Conservation (phyloP, 2,113 vertebrate genomes). For the Otolemur garnettii region DNA sequence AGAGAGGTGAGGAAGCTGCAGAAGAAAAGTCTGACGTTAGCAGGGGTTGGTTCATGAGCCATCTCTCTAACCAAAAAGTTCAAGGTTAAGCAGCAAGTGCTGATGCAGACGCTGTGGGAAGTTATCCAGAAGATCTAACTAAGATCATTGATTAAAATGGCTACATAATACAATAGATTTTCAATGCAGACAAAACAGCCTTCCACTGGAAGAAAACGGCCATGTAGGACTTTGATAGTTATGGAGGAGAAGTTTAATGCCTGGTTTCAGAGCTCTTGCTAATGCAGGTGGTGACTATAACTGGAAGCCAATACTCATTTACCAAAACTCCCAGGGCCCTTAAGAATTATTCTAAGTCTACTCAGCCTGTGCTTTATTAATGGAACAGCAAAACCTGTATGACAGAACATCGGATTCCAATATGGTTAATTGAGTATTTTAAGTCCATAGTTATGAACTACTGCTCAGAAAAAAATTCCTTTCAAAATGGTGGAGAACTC, state of each 20-base stretch:
- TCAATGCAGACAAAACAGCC: not conserved
- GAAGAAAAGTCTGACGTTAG: not conserved
- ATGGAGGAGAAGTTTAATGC: not conserved
- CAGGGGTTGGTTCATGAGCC: not conserved
- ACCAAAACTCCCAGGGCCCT: not conserved
- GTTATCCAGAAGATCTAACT: not conserved
- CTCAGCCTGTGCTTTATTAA: not conserved
- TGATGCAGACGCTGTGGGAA: not conserved
- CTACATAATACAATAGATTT: not conserved
- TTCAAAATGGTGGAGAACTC: not conserved
- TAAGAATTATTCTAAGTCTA: not conserved
- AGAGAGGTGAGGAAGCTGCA: not conserved
- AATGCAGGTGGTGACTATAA: not conserved
- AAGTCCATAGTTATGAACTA: not conserved
- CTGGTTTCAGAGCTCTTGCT: not conserved
- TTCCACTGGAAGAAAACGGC: not conserved
- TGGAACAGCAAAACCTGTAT: not conserved
- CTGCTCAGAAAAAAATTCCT: not conserved
- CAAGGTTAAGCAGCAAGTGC: not conserved
- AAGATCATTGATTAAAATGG: not conserved
- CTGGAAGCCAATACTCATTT: not conserved
- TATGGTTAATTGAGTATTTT: not conserved
- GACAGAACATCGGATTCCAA: not conserved
- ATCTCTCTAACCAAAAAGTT: not conserved
- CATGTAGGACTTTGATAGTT: not conserved